Evolutionary conservation across 2,888 invertebrate genomes (phyloP).

Genomic region (Lissocephala sabroskyi): DNA sequence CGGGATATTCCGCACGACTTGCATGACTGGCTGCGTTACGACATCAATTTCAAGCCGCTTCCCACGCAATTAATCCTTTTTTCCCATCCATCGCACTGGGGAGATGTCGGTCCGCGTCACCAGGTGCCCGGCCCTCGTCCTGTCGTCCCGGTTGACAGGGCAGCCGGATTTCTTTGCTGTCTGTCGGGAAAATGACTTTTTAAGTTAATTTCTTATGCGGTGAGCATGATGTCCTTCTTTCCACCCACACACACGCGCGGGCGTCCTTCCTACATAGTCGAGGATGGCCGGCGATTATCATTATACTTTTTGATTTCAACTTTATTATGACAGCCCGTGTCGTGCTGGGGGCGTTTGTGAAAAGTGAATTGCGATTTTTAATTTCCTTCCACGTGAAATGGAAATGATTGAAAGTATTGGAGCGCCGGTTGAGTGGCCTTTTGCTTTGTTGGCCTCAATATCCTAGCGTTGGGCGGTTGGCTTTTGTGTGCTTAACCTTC

Average conservation of each 20-base stretch:
- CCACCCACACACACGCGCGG: too few species aligned
- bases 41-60: conserved; percentile 20
- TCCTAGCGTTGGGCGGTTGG: too few species aligned
- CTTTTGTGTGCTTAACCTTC: too few species aligned
- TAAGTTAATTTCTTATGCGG: conserved; percentile 60
- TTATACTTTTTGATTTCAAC: conserved; percentile 5
- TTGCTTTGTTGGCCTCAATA: conserved; percentile 8
- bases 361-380: not conserved
- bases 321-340: too few species aligned
- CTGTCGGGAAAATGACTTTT: conserved; percentile 57
- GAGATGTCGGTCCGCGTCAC: too few species aligned
- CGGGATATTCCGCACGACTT: conserved; percentile 44
- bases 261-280: too few species aligned
- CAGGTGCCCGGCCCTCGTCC: too few species aligned
- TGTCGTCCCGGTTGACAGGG: not conserved
- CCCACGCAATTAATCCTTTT: conserved; percentile 62
- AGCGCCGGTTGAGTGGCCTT: too few species aligned
- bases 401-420: too few species aligned
- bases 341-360: not conserved
- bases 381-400: too few species aligned
- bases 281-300: too few species aligned
- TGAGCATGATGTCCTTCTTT: conserved; percentile 40
- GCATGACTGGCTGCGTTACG: conserved; percentile 21
- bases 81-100: too few species aligned
- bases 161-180: conserved; percentile 9